A percentile compares a stretch with the other conserved stretches of the same genome.
These are phyloP conservation scores for Cyprinodon brontotheroides DNA, from an alignment of 2,113 vertebrate genomes.

Conservation along the genomic window DNA sequence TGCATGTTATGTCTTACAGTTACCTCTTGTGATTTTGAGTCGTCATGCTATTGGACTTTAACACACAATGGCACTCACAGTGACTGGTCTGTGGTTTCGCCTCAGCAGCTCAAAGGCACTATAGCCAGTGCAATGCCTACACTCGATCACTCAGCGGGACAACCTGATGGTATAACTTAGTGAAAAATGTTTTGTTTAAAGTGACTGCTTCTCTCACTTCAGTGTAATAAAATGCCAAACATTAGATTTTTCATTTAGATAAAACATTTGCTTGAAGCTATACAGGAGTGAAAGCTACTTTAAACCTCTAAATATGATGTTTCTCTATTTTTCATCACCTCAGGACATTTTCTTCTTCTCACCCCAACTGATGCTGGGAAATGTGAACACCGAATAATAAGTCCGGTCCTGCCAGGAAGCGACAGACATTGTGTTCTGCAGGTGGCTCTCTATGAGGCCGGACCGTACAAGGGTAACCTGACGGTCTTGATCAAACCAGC, in stretches of 20 bases:
- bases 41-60: constrained; percentile 75
- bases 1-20: constrained; percentile 46
- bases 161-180: constrained; percentile 67
- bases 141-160: constrained; percentile 73
- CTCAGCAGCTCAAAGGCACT: constrained; percentile 44
- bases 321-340: constrained; percentile 31
- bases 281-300: not conserved
- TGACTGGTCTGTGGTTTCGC: constrained; percentile 76
- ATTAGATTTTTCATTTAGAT: constrained; percentile 2
- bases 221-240: not conserved
- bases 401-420: constrained; percentile 69
- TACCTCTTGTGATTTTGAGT: constrained; percentile 79
- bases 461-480: constrained; percentile 67
- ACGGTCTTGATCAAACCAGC: constrained; percentile 65
- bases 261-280: not conserved
- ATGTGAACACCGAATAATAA: constrained; percentile 75
- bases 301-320: constrained; percentile 15
- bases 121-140: constrained; percentile 42
- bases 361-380: constrained; percentile 48
- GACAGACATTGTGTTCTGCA: constrained; percentile 63
- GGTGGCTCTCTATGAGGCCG: constrained; percentile 70
- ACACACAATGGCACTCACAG: constrained; percentile 71
- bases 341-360: constrained; percentile 80
- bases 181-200: not conserved
- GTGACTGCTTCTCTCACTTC: not conserved